These are phyloP conservation scores for Alloscopus bannaensis DNA, from an alignment of 2,888 invertebrate species.

Conservation along the genomic window DNA sequence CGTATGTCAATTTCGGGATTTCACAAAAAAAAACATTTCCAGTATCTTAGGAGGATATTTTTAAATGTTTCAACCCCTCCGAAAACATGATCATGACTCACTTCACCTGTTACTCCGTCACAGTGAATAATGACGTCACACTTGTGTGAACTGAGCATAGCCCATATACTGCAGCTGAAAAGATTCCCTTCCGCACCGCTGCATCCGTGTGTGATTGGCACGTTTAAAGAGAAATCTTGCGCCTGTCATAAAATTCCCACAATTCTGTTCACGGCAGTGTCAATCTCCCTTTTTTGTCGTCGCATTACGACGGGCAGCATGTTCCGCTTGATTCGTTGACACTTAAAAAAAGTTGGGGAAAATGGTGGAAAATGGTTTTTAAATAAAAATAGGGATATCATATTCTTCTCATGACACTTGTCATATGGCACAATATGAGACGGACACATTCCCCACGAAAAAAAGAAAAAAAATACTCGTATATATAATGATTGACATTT, in stretches of 20 bases:
- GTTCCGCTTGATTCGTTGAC: slow-evolving; percentile 59
- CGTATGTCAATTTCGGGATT: background rate
- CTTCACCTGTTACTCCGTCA: background rate
- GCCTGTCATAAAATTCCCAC: no score
- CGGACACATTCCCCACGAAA: no score
- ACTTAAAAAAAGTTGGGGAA: slow-evolving; percentile 38
- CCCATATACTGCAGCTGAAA: no score
- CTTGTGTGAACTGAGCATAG: no score
- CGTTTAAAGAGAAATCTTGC: background rate
- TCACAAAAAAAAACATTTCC: background rate
- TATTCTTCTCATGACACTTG: slow-evolving; percentile 51
- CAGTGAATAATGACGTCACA: no score
- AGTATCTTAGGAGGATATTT: no score
- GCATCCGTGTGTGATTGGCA: no score
- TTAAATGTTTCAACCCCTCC: no score
- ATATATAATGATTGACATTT: slow-evolving; percentile 56
- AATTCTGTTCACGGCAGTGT: background rate
- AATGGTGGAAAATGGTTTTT: slow-evolving; percentile 48
- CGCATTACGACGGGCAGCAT: slow-evolving; percentile 17
- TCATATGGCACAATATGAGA: slow-evolving; percentile 36
- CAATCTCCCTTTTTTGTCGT: slow-evolving; percentile 16
- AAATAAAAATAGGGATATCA: slow-evolving; percentile 26
- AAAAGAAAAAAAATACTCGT: no score
- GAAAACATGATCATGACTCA: no score
- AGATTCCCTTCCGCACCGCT: no score